These are phyloP conservation scores for Cheilosia variabilis DNA, from an alignment of 2,888 invertebrate genomes.

Conservation along the genomic window DNA sequence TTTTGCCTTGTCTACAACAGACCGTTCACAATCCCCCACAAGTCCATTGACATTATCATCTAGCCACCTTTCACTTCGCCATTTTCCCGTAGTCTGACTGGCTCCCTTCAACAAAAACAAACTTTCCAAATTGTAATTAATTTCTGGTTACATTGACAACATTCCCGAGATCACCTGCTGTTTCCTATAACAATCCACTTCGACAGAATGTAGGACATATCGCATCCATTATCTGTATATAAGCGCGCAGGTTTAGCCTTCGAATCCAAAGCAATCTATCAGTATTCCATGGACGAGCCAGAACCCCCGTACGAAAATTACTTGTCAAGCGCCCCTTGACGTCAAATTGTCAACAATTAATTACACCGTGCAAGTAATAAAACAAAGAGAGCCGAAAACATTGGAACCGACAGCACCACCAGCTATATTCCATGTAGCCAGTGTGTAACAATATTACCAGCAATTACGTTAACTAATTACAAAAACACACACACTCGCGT, in stretches of 20 bases:
- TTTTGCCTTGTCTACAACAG: no score
- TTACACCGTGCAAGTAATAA: conserved; percentile 67
- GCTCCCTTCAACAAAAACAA: background rate
- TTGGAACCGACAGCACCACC: conserved; percentile 4
- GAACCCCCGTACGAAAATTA: conserved; percentile 48
- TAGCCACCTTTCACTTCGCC: no score
- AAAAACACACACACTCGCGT: conserved; percentile 23
- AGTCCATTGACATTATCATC: no score
- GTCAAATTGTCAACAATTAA: conserved; percentile 73
- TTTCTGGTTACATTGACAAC: conserved; percentile 13
- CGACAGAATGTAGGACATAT: conserved; percentile 4
- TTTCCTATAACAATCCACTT: conserved; percentile 49
- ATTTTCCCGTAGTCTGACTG: no score
- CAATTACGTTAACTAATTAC: conserved; percentile 71
- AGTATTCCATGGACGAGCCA: conserved; percentile 35
- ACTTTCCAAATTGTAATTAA: no score
- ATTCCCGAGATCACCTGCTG: conserved; percentile 62
- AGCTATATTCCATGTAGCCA: conserved; percentile 20
- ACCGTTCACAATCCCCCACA: no score
- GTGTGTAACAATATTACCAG: conserved; percentile 49
- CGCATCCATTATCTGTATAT: conserved; percentile 48
- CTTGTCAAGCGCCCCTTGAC: conserved; percentile 64
- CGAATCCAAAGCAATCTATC: conserved; percentile 63
- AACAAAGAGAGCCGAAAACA: conserved; percentile 61
- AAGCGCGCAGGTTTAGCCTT: conserved; percentile 26